Percentiles rank a stretch among this genome's conserved stretches.
These are phyloP conservation scores for Andrena chrysosceles DNA, from an alignment of 2,888 invertebrate species.

Conservation along the genomic window DNA sequence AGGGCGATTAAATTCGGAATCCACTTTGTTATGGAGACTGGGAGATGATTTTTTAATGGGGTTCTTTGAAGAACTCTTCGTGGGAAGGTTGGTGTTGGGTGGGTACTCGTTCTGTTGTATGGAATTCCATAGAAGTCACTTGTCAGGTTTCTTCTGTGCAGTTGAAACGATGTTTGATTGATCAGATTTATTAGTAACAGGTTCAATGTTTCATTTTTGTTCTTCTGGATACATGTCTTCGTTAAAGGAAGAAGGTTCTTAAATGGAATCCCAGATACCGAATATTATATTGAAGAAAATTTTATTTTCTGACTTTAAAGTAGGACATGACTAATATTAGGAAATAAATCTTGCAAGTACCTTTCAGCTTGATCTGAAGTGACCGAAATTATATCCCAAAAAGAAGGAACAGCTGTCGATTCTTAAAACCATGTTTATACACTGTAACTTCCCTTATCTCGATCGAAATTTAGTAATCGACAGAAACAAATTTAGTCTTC, in stretches of 20 bases:
- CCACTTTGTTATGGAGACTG: conserved; percentile 8
- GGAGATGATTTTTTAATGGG: conserved; percentile 51
- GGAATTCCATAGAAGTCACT: too few relatives aligned
- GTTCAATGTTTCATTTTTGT: too few relatives aligned
- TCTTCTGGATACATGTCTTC: too few relatives aligned
- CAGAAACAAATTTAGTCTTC: not conserved
- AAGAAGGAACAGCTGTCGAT: not conserved
- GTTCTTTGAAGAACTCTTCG: not conserved
- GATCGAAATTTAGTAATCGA: not conserved
- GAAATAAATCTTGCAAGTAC: not conserved
- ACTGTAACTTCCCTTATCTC: not conserved
- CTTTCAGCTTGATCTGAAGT: too few relatives aligned
- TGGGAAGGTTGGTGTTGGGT: conserved; percentile 23
- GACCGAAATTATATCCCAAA: too few relatives aligned
- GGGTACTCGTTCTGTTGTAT: not conserved
- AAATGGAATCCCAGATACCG: too few relatives aligned
- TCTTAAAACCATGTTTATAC: not conserved
- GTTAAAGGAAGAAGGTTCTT: too few relatives aligned
- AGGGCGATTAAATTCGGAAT: conserved; percentile 51
- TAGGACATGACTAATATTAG: not conserved
- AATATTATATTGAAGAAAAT: too few relatives aligned
- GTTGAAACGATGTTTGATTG: too few relatives aligned
- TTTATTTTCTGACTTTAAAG: too few relatives aligned
- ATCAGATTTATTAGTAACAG: too few relatives aligned
- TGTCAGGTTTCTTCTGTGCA: too few relatives aligned